Conservation (phyloP, 2,888 invertebrate species). For the Podabrus alpinus region DNA sequence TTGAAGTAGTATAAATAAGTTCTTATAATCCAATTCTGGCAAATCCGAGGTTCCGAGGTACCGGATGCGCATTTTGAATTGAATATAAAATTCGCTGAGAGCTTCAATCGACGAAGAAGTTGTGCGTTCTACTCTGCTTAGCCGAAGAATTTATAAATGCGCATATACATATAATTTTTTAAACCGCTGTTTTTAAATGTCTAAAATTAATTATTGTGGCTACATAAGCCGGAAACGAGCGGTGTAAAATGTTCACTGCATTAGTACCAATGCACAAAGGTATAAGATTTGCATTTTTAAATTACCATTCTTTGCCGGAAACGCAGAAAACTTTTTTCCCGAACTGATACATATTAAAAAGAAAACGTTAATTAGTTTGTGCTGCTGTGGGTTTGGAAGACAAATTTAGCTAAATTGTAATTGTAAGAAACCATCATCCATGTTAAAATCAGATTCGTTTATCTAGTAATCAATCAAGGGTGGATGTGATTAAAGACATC, state of each 20-base stretch:
- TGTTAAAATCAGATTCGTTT: constrained; percentile 50
- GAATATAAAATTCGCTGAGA: constrained; percentile 2
- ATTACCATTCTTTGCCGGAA: constrained; percentile 27
- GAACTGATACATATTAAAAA: background rate
- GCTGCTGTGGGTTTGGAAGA: background rate
- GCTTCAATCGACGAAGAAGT: background rate
- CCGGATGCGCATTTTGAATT: constrained; percentile 1
- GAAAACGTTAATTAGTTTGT: background rate
- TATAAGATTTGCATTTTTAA: constrained; percentile 13
- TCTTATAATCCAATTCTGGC: constrained; percentile 1
- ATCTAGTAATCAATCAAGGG: constrained; percentile 56
- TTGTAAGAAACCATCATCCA: constrained; percentile 40
- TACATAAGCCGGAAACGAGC: background rate
- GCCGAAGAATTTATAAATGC: background rate
- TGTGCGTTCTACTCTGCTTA: background rate
- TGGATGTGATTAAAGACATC: constrained; percentile 45
- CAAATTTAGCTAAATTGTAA: background rate
- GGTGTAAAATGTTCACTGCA: constrained; percentile 2
- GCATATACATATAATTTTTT: background rate
- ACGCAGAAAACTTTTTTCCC: background rate
- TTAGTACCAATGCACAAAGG: background rate
- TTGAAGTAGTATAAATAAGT: background rate
- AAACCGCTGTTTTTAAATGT: background rate
- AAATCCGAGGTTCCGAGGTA: background rate
- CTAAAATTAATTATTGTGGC: background rate